Evolutionary conservation across 2,888 invertebrate genomes (phyloP), one percentile per base, ranked within the genome.

Genomic region (Drymonia ruficornis): DNA sequence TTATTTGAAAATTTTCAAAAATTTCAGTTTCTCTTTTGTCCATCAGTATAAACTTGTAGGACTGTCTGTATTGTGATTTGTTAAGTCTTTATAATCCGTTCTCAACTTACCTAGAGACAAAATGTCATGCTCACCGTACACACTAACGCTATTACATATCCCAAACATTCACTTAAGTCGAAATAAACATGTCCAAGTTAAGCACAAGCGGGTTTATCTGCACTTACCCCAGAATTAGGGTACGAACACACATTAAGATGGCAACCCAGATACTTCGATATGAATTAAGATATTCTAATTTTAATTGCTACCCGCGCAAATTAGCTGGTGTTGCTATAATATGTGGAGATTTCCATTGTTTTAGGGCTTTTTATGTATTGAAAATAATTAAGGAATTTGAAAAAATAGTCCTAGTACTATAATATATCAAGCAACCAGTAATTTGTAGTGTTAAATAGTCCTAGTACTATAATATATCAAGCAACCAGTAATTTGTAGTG

Each of bases 201-300:
- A 61, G 58, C 72, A 74, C 72, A 69, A 74, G 72, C 72, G 70
- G 70, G 80, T 83, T 86, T 88, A 90, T 90, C 88, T 88, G 75
- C 60, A 70, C 74, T 88, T 86, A 86, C 86, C 84, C 87, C 82
- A 75, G 85, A 89, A 91, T 91, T 91, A 91, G 91, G 91, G 91
- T 87, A 89, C 81, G 52, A 80, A 81, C 87, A 86, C 84, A 81
- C 89, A 89, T 91, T 91, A 91, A 91, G 91, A 91, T 91, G 87
- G 89, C 86, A 93, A 87, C 91, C 90, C 91, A 77, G 92, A 91
- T 91, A 89, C 85, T 87, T 86, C 83, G 94, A 94, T 94, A 94
- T 93, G 94, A 94, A 95, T 95, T 95, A 94, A 95, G 94, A 95
- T 95, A 95, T 95, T 95, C 94, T 94, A 94, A 94, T 94, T 94